A percentile compares a stretch with the other conserved stretches of the same genome.
Evolutionary conservation across 2,797 vertebrate species (phyloP).

Genomic region (Intellagama lesueurii): DNA sequence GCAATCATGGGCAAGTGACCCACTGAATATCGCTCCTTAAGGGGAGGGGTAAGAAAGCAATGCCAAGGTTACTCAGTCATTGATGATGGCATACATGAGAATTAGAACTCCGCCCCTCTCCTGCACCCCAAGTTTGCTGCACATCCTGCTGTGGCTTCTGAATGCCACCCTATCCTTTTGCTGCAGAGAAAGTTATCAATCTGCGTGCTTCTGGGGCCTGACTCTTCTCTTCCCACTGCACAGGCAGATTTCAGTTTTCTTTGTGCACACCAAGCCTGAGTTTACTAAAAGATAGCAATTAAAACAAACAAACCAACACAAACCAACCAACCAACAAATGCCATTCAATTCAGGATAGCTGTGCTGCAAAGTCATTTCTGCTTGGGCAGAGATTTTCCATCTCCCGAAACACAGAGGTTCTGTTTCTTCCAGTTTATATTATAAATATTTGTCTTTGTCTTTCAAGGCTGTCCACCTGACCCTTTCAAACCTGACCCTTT

Average conservation of each 20-base stretch:
- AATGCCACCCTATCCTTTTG: neutral
- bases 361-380: conserved; percentile 5
- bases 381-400: neutral
- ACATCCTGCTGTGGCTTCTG: neutral
- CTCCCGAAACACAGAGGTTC: neutral
- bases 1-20: neutral
- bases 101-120: neutral
- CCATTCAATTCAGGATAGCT: neutral
- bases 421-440: neutral
- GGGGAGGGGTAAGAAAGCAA: neutral
- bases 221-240: neutral
- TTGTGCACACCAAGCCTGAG: neutral
- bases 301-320: neutral
- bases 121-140: neutral
- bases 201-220: conserved; percentile 2
- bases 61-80: conserved; percentile 31
- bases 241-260: conserved; percentile 8
- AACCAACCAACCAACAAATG: neutral
- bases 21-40: neutral
- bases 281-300: neutral
- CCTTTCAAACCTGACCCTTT: neutral
- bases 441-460: neutral
- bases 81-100: no score
- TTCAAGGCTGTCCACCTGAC: neutral
- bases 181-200: conserved; percentile 29